Conservation (phyloP, 2,888 invertebrate species). For the Amorpha juglandis region DNA sequence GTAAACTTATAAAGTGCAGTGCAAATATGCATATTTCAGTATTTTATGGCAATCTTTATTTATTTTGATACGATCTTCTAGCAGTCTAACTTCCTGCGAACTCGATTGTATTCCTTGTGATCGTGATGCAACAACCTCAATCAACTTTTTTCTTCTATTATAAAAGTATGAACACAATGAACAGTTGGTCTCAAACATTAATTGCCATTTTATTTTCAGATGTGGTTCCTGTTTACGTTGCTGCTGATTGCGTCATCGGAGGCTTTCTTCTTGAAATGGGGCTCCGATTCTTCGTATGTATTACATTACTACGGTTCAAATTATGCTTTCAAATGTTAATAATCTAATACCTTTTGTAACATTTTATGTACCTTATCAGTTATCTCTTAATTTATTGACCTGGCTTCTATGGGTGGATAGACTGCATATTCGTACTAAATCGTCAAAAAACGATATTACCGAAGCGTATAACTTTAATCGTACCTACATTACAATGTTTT, state of each 20-base stretch:
- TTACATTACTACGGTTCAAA: background rate
- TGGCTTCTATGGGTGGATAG: too few relatives aligned
- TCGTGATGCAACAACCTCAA: background rate
- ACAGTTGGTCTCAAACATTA: conserved; percentile 26
- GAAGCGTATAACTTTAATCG: too few relatives aligned
- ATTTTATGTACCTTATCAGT: conserved; percentile 23
- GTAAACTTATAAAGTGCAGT: background rate
- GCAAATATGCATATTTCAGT: too few relatives aligned
- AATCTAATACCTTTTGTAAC: too few relatives aligned
- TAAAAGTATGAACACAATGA: conserved; percentile 8
- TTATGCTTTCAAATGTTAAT: too few relatives aligned
- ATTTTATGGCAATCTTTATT: too few relatives aligned
- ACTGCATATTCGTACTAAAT: too few relatives aligned
- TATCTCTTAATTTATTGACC: background rate
- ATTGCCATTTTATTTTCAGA: conserved; percentile 60
- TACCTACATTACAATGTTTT: background rate
- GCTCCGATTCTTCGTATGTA: conserved; percentile 79
- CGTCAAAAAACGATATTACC: too few relatives aligned
- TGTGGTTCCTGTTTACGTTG: conserved; percentile 66
- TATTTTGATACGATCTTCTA: too few relatives aligned
- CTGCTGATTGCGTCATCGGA: conserved; percentile 72
- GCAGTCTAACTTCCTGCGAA: too few relatives aligned
- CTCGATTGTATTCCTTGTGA: background rate
- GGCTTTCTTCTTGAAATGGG: conserved; percentile 83
- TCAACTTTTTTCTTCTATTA: background rate